Conservation (phyloP, 1,140 invertebrate genomes). For the Pogonomyrmex californicus region DNA sequence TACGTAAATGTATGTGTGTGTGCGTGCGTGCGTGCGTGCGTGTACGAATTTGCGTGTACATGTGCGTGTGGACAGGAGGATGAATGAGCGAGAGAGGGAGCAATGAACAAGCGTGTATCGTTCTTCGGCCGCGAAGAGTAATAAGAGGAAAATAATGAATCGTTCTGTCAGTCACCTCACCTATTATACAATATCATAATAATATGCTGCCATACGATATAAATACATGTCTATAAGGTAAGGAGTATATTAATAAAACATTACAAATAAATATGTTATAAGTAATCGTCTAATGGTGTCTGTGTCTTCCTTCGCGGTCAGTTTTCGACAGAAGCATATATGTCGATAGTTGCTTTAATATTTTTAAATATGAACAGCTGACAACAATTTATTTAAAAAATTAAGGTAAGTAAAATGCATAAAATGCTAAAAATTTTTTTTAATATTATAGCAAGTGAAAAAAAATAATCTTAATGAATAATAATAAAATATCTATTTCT, state of each 20-base stretch:
- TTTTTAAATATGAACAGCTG: background rate
- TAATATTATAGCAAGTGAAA: background rate
- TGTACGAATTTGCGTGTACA: background rate
- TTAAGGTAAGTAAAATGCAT: background rate
- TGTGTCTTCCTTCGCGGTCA: background rate
- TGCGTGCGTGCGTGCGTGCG: background rate
- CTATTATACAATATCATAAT: slow-evolving; percentile 85
- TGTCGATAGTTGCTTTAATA: background rate
- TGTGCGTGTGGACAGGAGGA: background rate
- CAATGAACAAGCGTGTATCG: slow-evolving; percentile 59
- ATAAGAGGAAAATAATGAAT: slow-evolving; percentile 77
- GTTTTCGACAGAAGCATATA: background rate
- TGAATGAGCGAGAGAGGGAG: slow-evolving; percentile 46
- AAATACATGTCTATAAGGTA: slow-evolving; percentile 86
- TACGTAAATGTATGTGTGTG: slow-evolving; percentile 38
- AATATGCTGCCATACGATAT: slow-evolving; percentile 87
- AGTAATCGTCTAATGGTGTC: slow-evolving; percentile 59
- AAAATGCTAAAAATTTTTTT: background rate
- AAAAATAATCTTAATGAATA: background rate
- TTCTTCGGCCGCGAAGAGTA: slow-evolving; percentile 74
- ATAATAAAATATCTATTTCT: background rate
- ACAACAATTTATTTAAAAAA: background rate
- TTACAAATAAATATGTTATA: slow-evolving; percentile 84
- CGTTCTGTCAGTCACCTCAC: slow-evolving; percentile 84
- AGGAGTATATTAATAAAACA: slow-evolving; percentile 86